Evolutionary conservation across 2,797 vertebrate genomes (phyloP), one percentile per base, ranked within the genome.

Genomic region (Denticeps clupeoides): DNA sequence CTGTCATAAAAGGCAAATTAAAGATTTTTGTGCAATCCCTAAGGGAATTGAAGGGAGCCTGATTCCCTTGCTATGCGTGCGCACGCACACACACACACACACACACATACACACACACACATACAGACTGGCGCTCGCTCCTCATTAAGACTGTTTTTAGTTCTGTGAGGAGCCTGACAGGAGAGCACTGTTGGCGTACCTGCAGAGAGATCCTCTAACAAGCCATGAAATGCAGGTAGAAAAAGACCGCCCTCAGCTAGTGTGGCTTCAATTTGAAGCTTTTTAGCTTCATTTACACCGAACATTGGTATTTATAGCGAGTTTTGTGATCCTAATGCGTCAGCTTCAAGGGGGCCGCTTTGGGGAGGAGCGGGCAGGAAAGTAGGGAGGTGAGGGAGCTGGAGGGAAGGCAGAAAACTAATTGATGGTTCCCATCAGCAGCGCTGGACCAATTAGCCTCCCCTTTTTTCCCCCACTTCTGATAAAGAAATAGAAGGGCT

Each of bases 1-100:
- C 82, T 87, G 87, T 88, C 85, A 89, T 89, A 86, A 87, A 86
- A 85, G 82, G 86, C 82, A 89, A 91, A 88, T 87, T 83, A 88
- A 86, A 88, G 84, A 82, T 87, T 88, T 87, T 86, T 79, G 84
- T 71, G 68, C 62, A 79, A 77, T 87, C 82, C 81, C 75, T 53
- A 38, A 57, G 81, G 83, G 84, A 84, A 74, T 74, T 80, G 67
- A 70, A 68, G 76, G 65, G 71, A 78, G 77, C 56, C 55, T 57
- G 48, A 75, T 80, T 80, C 67, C 70, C 70, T 75, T 41, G 60
- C 69, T 4, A 1, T 50, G 19, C 59, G 10, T 49, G 33, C 22
- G 16, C 35, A 55, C 54, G 60, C 55, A 58, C 44, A 50, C 37
- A 40, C 38, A 13, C 28, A 45, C 52, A 15, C 45, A 29, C 43